Evolutionary conservation across 2,888 invertebrate genomes (phyloP).

Genomic region (Ophonus ardosiacus): DNA sequence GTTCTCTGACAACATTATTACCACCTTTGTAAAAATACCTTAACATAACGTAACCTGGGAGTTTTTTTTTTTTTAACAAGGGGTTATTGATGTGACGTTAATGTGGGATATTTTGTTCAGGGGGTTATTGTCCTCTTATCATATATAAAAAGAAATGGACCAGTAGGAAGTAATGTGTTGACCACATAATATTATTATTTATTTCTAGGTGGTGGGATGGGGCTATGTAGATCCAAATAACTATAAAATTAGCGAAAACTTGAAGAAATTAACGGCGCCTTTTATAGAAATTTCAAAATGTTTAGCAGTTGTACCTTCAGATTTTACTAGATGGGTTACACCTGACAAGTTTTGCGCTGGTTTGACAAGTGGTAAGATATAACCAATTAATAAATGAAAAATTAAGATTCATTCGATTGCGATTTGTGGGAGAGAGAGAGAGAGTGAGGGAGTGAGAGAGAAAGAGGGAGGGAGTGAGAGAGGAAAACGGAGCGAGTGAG

Average conservation of each 20-base stretch:
- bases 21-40: too few relatives aligned
- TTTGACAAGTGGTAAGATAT: conserved; percentile 63
- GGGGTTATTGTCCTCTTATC: too few relatives aligned
- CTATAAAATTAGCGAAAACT: background rate
- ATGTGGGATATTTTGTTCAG: too few relatives aligned
- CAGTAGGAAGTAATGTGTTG: too few relatives aligned
- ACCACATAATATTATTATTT: background rate
- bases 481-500: too few relatives aligned
- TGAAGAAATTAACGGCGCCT: conserved; percentile 64
- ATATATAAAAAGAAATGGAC: too few relatives aligned
- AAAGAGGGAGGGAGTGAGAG: too few relatives aligned
- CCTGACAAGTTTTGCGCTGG: conserved; percentile 70
- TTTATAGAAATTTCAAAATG: conserved; percentile 67
- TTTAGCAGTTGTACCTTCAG: conserved; percentile 55
- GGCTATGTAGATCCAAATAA: conserved; percentile 66
- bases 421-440: background rate
- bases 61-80: too few relatives aligned
- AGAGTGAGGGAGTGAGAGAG: too few relatives aligned
- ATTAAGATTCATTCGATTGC: background rate
- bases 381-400: background rate
- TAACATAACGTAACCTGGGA: too few relatives aligned
- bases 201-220: background rate
- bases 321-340: background rate
- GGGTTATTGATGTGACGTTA: too few relatives aligned
- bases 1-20: too few relatives aligned